Evolutionary conservation across 2,888 invertebrate genomes (phyloP), one percentile per base, ranked within the genome.

Genomic region (Andrena fulva): DNA sequence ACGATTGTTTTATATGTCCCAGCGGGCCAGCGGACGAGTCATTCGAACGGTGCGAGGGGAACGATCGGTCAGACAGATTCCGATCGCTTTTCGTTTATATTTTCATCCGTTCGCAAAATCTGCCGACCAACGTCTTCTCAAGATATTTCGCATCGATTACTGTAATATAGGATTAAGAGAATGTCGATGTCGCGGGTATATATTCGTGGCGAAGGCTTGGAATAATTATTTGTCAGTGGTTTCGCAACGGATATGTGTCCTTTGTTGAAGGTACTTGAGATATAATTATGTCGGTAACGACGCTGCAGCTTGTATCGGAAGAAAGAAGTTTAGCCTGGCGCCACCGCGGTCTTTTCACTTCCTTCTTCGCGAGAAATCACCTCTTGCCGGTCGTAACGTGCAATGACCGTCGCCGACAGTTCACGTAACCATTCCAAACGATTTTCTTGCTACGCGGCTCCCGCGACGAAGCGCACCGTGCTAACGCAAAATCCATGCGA

Each of bases 351-450:
- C 71, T 78, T 63, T 67, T 77, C 77, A 73, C 79, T 81, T 81
- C 77, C 86, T 80, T 77, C 64, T 69, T 54, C 63, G 54, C 77
- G 78, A 66, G 78, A 83, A 83, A 80, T 69, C 77, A 77, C 84
- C 71, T 79, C 71, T 64, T 66, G 24, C 63, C 66, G 29, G 35
- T 66, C 27, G 31, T 66, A 62, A 68, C 59, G 68, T 56, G 56
- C 67, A 81, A 75, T 60, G 27, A 48, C 59, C 20, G 64, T 82
- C 72, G 72, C 50, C 59, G 50, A 59, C 50, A 42, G 67, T 85
- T 80, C 73, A 84, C 71, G 84, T 84, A 87, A 87, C 67, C 85
- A 77, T 80, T 76, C 85, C 76, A 74, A 52, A 67, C 62, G 80
- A 63, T 73, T 62, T 70, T 68, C 63, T 56, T 29, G 31, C 27